Percentiles rank a stretch among this genome's conserved stretches.
Evolutionary conservation across 2,888 invertebrate species (phyloP).

Genomic region (Suillia variegata): DNA sequence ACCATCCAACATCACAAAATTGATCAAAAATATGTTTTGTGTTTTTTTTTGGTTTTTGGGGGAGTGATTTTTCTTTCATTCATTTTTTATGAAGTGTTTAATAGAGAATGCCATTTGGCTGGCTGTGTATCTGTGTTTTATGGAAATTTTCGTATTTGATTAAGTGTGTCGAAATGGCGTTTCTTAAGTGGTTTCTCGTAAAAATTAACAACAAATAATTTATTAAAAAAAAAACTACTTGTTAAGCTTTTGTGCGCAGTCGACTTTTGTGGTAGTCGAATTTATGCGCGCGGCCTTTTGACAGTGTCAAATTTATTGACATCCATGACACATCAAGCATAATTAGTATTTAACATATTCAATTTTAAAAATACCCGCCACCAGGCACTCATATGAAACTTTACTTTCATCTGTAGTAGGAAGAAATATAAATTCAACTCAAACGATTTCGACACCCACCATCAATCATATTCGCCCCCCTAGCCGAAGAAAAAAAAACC

Average conservation of each 20-base stretch:
- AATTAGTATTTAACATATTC: too few species aligned
- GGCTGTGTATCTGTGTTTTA: neutral
- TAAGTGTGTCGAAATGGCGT: neutral
- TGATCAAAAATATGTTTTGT: too few species aligned
- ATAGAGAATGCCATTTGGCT: neutral
- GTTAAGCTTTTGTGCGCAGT: neutral
- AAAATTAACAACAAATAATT: too few species aligned
- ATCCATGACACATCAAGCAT: neutral
- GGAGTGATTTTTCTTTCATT: neutral
- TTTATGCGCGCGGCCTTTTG: neutral
- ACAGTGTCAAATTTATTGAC: constrained; percentile 4
- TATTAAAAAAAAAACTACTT: constrained; percentile 2
- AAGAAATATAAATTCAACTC: too few species aligned
- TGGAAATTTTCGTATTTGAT: neutral
- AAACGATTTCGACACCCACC: too few species aligned
- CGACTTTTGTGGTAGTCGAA: neutral
- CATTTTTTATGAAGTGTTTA: neutral
- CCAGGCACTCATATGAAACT: neutral
- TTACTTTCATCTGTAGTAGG: neutral
- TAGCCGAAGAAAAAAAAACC: too few species aligned
- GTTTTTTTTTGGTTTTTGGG: neutral
- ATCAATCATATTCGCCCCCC: neutral
- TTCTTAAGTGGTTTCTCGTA: neutral
- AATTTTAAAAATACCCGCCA: too few species aligned
- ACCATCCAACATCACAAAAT: too few species aligned